Evolutionary conservation across 2,888 invertebrate genomes (phyloP).

Genomic region (Elmis aenea): DNA sequence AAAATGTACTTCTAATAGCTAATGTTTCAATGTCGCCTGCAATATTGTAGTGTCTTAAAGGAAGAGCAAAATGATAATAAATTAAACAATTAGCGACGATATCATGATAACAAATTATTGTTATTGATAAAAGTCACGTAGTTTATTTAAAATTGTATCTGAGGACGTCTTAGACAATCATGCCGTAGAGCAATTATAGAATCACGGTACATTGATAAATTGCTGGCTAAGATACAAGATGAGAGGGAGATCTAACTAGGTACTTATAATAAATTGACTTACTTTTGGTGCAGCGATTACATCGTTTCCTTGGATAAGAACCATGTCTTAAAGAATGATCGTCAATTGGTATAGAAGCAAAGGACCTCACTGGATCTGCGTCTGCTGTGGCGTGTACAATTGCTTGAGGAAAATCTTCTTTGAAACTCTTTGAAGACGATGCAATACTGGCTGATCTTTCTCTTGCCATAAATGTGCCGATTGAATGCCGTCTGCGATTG

Average conservation of each 20-base stretch:
- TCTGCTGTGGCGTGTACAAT: conserved; percentile 34
- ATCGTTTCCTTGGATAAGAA: conserved; percentile 43
- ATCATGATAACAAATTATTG: too few species aligned
- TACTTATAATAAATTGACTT: conserved; percentile 27
- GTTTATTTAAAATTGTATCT: too few species aligned
- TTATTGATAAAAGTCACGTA: too few species aligned
- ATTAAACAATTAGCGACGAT: too few species aligned
- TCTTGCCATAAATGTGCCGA: conserved; percentile 58
- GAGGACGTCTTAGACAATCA: conserved; percentile 28
- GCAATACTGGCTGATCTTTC: conserved; percentile 38
- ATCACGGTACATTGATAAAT: conserved; percentile 33
- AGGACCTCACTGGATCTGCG: conserved; percentile 25
- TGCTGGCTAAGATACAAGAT: conserved; percentile 19
- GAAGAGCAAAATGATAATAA: too few species aligned
- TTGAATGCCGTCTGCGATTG: conserved; percentile 57
- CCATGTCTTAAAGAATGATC: conserved; percentile 43
- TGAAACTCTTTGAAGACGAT: conserved; percentile 36
- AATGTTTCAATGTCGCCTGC: too few species aligned
- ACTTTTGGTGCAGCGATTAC: conserved; percentile 40
- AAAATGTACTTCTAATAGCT: too few species aligned
- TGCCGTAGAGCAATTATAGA: conserved; percentile 32
- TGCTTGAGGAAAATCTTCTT: conserved; percentile 38
- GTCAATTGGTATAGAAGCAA: conserved; percentile 29
- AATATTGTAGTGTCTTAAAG: too few species aligned
- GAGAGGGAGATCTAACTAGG: conserved; percentile 21